Evolutionary conservation across 2,113 vertebrate species (phyloP).

Genomic region (Noctilio leporinus): DNA sequence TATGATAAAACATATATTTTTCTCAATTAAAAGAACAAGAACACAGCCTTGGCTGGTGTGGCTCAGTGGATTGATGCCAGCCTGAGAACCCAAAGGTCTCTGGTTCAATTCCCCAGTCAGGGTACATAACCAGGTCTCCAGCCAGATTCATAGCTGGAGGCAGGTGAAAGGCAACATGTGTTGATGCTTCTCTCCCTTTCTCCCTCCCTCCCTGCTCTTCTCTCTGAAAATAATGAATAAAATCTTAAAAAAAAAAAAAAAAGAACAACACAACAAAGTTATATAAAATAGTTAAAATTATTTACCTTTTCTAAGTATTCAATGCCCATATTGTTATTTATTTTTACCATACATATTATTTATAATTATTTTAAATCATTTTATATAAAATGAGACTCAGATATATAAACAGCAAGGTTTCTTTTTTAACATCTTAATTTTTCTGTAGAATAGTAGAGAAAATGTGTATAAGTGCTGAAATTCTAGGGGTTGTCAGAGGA

Average conservation of each 20-base stretch:
- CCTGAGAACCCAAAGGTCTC: too few relatives aligned
- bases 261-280: not conserved
- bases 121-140: too few relatives aligned
- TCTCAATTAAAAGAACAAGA: too few relatives aligned
- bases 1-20: not conserved
- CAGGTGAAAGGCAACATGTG: too few relatives aligned
- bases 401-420: not conserved
- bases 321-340: not conserved
- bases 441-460: not conserved
- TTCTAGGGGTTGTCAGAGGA: not conserved
- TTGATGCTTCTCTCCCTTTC: too few relatives aligned
- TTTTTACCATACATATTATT: not conserved
- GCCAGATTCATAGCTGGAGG: too few relatives aligned
- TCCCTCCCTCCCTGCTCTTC: too few relatives aligned
- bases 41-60: too few relatives aligned
- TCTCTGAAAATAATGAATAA: too few relatives aligned
- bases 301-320: not conserved
- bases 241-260: not conserved
- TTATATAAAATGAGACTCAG: not conserved
- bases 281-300: not conserved
- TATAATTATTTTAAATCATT: not conserved
- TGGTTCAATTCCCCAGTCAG: too few relatives aligned
- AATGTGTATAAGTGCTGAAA: not conserved
- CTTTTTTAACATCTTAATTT: not conserved
- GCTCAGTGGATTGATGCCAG: too few relatives aligned